Base-by-base conservation (phyloP, 1,140 invertebrate species). In the Heterodera carotae region DNA sequence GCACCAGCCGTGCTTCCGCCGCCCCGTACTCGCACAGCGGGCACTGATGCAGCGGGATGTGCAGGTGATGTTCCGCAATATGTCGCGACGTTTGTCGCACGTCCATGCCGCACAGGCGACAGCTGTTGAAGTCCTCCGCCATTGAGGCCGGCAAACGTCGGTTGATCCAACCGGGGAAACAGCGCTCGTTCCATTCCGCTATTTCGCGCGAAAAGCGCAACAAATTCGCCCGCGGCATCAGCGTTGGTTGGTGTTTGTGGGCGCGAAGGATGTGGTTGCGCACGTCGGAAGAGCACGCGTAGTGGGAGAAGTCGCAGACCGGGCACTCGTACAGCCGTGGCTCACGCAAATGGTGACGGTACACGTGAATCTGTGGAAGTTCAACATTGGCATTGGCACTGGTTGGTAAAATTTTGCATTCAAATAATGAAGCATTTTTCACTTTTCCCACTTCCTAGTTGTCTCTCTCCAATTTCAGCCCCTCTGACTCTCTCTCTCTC, bases 161-260 rank as follows among this genome's bases (percentile, higher is more conserved):
- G 60, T 84, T 84, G 53, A 84, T 85, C 83, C 83, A 84, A 59
- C 83, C 83, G 29, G 81, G 81, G 75, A 84, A 84, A 64, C 83
- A 84, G 27, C 84, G 79, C n/a, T 84, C 82, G 67, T 84, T 84
- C 83, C 83, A 84, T 59, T 84, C 83, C 33, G 67, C 71, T 29
- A 84, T 84, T 68, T 84, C 76, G 33, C 81, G 64, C 5, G 82
- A 74, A 73, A 66, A 84, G 12, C 71, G 33, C 15, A 82, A 39
- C 43, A 84, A 64, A 80, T 84, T 84, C 12, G 84, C 75, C 25
- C 72, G 83, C 22, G 83, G 83, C 25, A 67, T 34, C 34, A 77
- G 10, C 33, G 85, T 77, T 15, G 83, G 53, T 31, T 83, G 70
- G 7, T 84, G 75, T 36, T 73, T 76, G 53, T 84, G 83, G n/a